These are phyloP conservation scores for Drosophila triauraria DNA, from an alignment of 1,140 invertebrate genomes.

Conservation along the genomic window DNA sequence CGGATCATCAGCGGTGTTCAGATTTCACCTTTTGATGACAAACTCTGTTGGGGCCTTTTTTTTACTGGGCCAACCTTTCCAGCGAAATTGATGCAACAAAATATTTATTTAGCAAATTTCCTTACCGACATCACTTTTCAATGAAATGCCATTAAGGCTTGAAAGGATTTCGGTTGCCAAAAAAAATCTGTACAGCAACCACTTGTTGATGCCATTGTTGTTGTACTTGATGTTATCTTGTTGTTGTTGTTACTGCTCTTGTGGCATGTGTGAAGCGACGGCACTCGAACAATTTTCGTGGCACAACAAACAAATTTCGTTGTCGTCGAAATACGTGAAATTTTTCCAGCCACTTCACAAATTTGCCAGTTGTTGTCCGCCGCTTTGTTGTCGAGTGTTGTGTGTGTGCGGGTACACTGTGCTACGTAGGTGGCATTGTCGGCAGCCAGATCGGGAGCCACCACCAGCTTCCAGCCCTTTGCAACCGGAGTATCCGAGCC, in stretches of 20 bases:
- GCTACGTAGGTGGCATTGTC: conserved; percentile 53
- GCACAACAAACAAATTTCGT: conserved; percentile 53
- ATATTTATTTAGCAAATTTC: conserved; percentile 52
- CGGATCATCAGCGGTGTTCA: conserved; percentile 7
- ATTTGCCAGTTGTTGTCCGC: conserved; percentile 44
- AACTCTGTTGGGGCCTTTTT: conserved; percentile 12
- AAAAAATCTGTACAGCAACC: conserved; percentile 24
- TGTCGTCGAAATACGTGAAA: conserved; percentile 59
- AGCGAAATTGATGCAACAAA: conserved; percentile 38
- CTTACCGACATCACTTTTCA: conserved; percentile 30
- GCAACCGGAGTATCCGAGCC: conserved; percentile 37
- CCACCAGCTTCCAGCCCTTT: conserved; percentile 30
- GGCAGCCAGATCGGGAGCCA: conserved; percentile 12
- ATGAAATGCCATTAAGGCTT: conserved; percentile 54
- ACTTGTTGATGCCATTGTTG: conserved; percentile 44
- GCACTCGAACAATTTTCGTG: conserved; percentile 47
- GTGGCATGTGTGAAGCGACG: conserved; percentile 40
- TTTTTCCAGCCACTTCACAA: conserved; percentile 62
- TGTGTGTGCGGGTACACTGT: conserved; percentile 31
- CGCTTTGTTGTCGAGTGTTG: conserved; percentile 53
- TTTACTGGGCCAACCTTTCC: conserved; percentile 26
- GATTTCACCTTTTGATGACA: conserved; percentile 49
- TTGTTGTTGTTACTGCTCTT: conserved; percentile 11
- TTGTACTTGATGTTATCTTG: conserved; percentile 13
- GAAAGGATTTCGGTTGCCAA: conserved; percentile 43